Percentiles rank a stretch among this genome's conserved stretches.
Evolutionary conservation across 2,888 invertebrate species (phyloP).

Genomic region (Brachyptera risi): DNA sequence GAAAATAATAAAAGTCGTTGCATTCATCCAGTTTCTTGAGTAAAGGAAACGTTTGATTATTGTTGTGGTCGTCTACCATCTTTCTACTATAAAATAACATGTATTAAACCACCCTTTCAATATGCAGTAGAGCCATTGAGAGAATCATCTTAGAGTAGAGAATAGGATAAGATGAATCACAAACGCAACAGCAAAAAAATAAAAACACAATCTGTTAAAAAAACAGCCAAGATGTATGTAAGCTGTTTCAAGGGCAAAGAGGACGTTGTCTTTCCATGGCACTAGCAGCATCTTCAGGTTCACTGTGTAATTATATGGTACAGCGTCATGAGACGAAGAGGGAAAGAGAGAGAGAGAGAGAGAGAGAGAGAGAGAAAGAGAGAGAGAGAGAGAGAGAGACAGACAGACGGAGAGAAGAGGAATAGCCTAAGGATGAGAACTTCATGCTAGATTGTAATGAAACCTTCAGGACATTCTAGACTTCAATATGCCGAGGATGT

Average conservation of each 20-base stretch:
- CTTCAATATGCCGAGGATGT: too few species aligned
- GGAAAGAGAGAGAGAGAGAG: too few species aligned
- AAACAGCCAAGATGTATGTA: not conserved
- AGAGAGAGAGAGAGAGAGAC: too few species aligned
- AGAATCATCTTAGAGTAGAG: not conserved
- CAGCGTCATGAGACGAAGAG: not conserved
- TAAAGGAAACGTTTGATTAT: not conserved
- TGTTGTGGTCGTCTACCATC: not conserved
- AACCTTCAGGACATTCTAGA: too few species aligned
- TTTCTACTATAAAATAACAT: not conserved
- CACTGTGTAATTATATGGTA: slow-evolving; percentile 1
- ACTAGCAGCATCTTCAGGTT: not conserved
- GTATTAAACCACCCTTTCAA: not conserved
- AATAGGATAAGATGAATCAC: not conserved
- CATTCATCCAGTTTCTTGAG: slow-evolving; percentile 6
- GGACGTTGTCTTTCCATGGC: not conserved
- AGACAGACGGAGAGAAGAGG: too few species aligned
- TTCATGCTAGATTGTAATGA: too few species aligned
- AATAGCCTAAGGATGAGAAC: too few species aligned
- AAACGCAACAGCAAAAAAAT: too few species aligned
- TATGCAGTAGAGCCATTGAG: not conserved
- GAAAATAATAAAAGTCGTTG: not conserved
- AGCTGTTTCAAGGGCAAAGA: slow-evolving; percentile 5
- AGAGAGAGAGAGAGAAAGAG: too few species aligned
- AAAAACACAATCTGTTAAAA: slow-evolving; percentile 2